Percentiles rank a stretch among this genome's conserved stretches.
These are phyloP conservation scores for Drepana arcuata DNA, from an alignment of 1,140 invertebrate species.

Conservation along the genomic window DNA sequence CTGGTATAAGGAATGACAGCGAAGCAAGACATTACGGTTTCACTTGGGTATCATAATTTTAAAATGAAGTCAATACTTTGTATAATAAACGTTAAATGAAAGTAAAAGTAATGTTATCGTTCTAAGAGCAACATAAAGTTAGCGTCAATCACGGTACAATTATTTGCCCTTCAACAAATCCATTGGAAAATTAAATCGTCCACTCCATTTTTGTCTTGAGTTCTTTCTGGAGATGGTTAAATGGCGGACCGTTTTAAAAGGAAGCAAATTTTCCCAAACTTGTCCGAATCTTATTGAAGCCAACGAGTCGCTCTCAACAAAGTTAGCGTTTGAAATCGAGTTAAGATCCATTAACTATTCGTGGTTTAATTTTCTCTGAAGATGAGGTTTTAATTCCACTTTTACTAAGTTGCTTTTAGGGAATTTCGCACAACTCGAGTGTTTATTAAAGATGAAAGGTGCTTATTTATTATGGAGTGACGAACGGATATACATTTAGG, in stretches of 20 bases:
- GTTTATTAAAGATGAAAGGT: constrained; percentile 14
- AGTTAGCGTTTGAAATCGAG: constrained; percentile 53
- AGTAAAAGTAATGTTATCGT: not conserved
- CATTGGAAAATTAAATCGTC: constrained; percentile 7
- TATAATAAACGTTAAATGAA: not conserved
- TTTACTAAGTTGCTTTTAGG: constrained; percentile 26
- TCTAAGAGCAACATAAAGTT: not conserved
- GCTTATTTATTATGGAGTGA: constrained; percentile 10
- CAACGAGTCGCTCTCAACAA: constrained; percentile 40
- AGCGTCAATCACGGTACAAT: constrained; percentile 8
- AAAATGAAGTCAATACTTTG: not conserved
- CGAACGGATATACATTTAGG: constrained; percentile 4
- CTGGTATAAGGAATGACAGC: no score
- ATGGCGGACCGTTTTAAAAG: constrained; percentile 26
- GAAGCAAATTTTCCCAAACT: constrained; percentile 45
- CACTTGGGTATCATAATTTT: not conserved
- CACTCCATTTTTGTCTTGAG: constrained; percentile 10
- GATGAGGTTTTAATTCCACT: constrained; percentile 49
- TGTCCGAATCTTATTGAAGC: constrained; percentile 45
- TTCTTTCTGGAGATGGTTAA: constrained; percentile 15
- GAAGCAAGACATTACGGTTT: no score
- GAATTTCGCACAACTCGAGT: constrained; percentile 8
- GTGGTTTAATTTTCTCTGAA: constrained; percentile 53
- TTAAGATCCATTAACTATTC: constrained; percentile 59
- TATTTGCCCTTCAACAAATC: constrained; percentile 8